A percentile compares a stretch with the other conserved stretches of the same genome.
These are phyloP conservation scores for Amblyteles armatorius DNA, from an alignment of 2,888 invertebrate genomes.

Conservation along the genomic window DNA sequence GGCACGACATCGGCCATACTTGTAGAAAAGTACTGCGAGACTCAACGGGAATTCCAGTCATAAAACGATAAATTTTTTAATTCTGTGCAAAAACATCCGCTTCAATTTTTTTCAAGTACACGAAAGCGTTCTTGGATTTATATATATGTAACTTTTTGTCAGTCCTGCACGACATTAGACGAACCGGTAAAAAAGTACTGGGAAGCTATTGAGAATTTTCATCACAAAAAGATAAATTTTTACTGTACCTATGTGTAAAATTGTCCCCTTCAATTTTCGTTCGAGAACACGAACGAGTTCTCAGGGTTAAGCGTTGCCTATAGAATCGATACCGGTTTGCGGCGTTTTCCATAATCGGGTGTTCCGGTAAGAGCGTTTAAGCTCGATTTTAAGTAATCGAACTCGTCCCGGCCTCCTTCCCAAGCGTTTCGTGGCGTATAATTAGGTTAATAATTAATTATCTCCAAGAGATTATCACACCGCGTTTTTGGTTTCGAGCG, in stretches of 20 bases:
- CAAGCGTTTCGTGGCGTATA: conserved; percentile 45
- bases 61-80: neutral
- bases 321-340: neutral
- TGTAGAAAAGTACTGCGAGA: too few species aligned
- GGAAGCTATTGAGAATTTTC: too few species aligned
- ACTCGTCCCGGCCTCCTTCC: conserved; percentile 21
- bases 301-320: neutral
- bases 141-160: too few species aligned
- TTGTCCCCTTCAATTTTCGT: neutral
- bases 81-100: neutral
- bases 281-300: neutral
- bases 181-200: too few species aligned
- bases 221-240: too few species aligned
- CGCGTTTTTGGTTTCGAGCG: conserved; percentile 12
- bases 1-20: too few species aligned
- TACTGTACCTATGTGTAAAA: too few species aligned
- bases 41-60: too few species aligned
- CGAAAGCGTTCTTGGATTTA: too few species aligned
- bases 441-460: conserved; percentile 62
- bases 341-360: neutral
- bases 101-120: neutral
- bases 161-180: too few species aligned
- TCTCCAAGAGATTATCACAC: conserved; percentile 25
- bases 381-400: neutral
- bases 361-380: neutral